Base-by-base conservation (phyloP, 2,888 invertebrate genomes). In the Drosophila buzzatii region DNA sequence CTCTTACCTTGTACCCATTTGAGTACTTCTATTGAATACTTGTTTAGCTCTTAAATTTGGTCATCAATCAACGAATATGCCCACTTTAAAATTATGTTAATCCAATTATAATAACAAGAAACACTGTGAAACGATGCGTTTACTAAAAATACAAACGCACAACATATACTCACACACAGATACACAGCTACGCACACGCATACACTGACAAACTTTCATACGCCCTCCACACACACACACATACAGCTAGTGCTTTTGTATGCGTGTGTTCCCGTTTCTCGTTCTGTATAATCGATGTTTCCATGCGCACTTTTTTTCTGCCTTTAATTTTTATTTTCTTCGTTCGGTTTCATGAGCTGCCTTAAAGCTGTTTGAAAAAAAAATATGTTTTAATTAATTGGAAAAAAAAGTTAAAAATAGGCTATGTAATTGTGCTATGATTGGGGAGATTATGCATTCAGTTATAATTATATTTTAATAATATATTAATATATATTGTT, bases 211-310 rank as follows among this genome's bases (percentile, higher is more conserved):
- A 2, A 20, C 20, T 20, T 23, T 23, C 23, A 23, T 23, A 3
- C 23, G 3, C 23, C 2, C 23, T 3, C 23, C 20, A 16, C 35
- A 33, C 18, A 42, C 31, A 12, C 27, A 16, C 42, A 57, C 7
- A 2, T 10, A 27, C 16, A 27, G 56, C 10, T 10, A 18, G 5
- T 3, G 16, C n/a, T 47, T 39, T 55, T 39, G 61, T 65, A 47
- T 70, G 70, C 52, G 70, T 73, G 67, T 67, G 66, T 27, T 66
- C 70, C 55, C 58, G 12, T 73, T 72, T 79, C 59, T 39, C 31
- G 58, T 58, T 62, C 76, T 80, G 80, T 80, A 74, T 80, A 80
- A 80, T 80, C 80, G 69, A 80, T 80, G 73, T 77, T 80, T 58
- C 80, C 69, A 80, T 72, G 80, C 76, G 71, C 70, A 68, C 56